phyloP scores from a whole-genome alignment of 2,797 vertebrate species.

The Thunnus albacares region DNA sequence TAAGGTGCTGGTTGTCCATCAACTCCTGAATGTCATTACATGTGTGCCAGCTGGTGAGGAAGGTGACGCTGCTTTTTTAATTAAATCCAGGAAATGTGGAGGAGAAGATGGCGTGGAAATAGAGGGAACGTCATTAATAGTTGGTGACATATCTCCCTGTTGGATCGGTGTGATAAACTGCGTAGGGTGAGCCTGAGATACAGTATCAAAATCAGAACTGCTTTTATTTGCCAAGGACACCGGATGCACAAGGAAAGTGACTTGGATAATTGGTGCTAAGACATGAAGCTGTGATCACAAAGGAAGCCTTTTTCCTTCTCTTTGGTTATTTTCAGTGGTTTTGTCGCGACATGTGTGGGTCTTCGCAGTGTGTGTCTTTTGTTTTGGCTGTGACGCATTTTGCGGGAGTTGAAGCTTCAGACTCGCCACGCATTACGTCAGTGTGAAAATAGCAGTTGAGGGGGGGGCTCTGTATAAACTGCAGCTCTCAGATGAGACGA shows the following conservation, averaged over 20 bases:
- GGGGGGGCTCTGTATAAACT: neutral
- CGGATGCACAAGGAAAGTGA: neutral
- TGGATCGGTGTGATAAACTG: conserved; percentile 47
- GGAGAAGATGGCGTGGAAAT: conserved; percentile 23
- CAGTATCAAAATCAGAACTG: conserved; percentile 9
- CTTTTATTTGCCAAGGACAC: conserved; percentile 50
- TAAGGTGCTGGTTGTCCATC: conserved; percentile 54
- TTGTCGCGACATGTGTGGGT: conserved; percentile 36
- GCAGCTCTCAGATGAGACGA: neutral
- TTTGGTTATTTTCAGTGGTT: conserved; percentile 24
- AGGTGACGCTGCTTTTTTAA: conserved; percentile 45
- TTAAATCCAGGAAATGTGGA: conserved; percentile 45
- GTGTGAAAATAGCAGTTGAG: conserved; percentile 9
- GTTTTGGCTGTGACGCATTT: conserved; percentile 23
- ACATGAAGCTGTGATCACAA: conserved; percentile 22
- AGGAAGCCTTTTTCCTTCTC: neutral
- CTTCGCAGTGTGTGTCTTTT: conserved; percentile 10
- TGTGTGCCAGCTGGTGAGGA: conserved; percentile 45
- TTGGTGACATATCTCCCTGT: conserved; percentile 32
- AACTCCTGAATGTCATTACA: conserved; percentile 56
- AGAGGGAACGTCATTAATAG: conserved; percentile 42
- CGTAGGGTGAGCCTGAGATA: conserved; percentile 19
- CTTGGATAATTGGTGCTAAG: conserved; percentile 18
- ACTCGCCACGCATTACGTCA: conserved; percentile 1
- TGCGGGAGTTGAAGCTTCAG: conserved; percentile 4